These are phyloP conservation scores for Epirrhoe tristata DNA, from an alignment of 2,888 invertebrate species.

Conservation along the genomic window DNA sequence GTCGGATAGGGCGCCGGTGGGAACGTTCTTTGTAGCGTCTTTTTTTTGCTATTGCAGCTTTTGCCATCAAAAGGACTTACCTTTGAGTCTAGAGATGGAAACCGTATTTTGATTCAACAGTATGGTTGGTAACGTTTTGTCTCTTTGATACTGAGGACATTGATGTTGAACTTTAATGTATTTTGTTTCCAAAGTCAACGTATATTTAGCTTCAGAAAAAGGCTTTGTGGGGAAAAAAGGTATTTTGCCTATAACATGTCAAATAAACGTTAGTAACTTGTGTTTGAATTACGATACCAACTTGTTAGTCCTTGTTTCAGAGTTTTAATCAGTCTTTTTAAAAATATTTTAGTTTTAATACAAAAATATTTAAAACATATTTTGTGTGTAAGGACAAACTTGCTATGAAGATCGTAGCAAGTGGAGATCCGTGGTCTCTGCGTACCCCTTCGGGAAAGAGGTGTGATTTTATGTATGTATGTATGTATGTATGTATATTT, in stretches of 20 bases:
- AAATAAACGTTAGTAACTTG: too few species aligned
- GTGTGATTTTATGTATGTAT: too few species aligned
- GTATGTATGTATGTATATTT: constrained; percentile 1
- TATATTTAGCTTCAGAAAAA: neutral
- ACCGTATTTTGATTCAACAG: constrained; percentile 23
- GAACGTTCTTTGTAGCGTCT: constrained; percentile 40
- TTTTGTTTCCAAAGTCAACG: neutral
- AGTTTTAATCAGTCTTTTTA: too few species aligned
- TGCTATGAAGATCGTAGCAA: too few species aligned
- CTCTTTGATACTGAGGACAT: constrained; percentile 1
- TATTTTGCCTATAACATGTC: neutral
- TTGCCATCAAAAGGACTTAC: constrained; percentile 31
- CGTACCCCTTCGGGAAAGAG: too few species aligned
- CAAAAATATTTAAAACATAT: neutral
- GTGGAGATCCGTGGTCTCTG: too few species aligned
- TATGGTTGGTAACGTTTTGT: constrained; percentile 4
- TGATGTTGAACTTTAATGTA: constrained; percentile 5
- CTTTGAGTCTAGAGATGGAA: constrained; percentile 28
- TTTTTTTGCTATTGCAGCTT: constrained; percentile 42
- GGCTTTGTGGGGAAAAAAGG: too few species aligned
- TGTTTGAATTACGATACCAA: too few species aligned
- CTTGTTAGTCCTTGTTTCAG: too few species aligned
- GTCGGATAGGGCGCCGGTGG: constrained; percentile 46
- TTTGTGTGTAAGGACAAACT: constrained; percentile 89
- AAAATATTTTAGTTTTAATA: too few species aligned